Percentiles rank a stretch among this genome's conserved stretches.
Conservation (phyloP, 2,888 invertebrate genomes). For the Myopa testacea region DNA sequence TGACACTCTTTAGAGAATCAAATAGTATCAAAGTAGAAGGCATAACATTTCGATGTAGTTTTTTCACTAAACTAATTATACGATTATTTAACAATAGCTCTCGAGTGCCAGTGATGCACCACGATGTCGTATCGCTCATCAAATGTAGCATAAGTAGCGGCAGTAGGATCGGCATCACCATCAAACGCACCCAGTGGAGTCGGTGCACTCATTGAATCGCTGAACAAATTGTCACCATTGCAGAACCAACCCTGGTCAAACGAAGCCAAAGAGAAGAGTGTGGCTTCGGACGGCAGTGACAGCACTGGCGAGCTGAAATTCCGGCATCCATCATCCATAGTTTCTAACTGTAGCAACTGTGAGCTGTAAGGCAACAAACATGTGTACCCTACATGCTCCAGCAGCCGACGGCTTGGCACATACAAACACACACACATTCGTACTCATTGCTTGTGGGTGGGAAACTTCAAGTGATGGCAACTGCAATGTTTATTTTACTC, state of each 20-base stretch:
- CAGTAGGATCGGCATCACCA: slow-evolving; percentile 42
- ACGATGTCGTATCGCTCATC: slow-evolving; percentile 3
- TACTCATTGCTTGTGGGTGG: not conserved
- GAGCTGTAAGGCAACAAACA: not conserved
- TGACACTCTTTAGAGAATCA: too few relatives aligned
- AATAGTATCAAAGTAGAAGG: not conserved
- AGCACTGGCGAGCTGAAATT: not conserved
- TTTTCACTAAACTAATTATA: not conserved
- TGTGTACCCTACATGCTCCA: not conserved
- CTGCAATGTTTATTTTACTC: not conserved
- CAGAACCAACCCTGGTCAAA: not conserved
- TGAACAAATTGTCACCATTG: slow-evolving; percentile 28
- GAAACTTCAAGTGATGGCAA: not conserved
- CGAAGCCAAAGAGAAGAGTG: not conserved
- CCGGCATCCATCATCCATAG: too few relatives aligned
- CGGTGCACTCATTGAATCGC: slow-evolving; percentile 29
- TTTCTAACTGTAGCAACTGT: too few relatives aligned
- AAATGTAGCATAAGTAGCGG: slow-evolving; percentile 33
- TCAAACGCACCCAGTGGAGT: slow-evolving; percentile 42
- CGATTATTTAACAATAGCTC: slow-evolving; percentile 19
- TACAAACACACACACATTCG: too few relatives aligned
- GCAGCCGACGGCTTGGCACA: not conserved
- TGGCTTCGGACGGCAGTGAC: not conserved
- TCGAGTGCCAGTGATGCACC: not conserved
- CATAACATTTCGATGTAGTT: not conserved